Percentiles rank a stretch among this genome's conserved stretches.
These are phyloP conservation scores for Tachina lurida DNA, from an alignment of 2,888 invertebrate genomes.

Conservation along the genomic window DNA sequence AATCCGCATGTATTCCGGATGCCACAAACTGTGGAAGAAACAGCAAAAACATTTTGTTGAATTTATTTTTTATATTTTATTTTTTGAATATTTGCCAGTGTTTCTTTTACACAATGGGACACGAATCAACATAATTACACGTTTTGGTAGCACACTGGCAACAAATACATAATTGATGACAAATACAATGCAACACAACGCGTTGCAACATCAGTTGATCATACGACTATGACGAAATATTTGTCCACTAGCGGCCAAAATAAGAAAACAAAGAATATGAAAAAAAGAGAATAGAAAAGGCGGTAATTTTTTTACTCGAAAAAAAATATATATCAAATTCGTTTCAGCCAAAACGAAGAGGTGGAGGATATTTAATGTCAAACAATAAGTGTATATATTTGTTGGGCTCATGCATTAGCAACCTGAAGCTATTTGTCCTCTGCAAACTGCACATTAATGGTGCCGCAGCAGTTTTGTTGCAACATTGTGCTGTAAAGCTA, in stretches of 20 bases:
- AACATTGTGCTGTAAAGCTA: slow-evolving; percentile 16
- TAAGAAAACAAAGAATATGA: neutral
- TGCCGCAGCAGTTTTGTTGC: slow-evolving; percentile 25
- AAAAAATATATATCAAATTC: neutral
- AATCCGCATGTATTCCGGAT: slow-evolving; percentile 51
- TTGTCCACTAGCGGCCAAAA: slow-evolving; percentile 44
- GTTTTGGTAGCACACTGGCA: slow-evolving; percentile 74
- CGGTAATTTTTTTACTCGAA: slow-evolving; percentile 24
- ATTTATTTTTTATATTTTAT: slow-evolving; percentile 2
- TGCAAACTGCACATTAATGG: neutral
- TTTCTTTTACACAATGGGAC: slow-evolving; percentile 71
- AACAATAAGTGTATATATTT: slow-evolving; percentile 6
- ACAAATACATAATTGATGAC: slow-evolving; percentile 67
- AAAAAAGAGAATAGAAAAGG: slow-evolving; percentile 33
- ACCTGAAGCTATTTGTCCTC: slow-evolving; percentile 14
- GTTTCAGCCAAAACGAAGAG: slow-evolving; percentile 1
- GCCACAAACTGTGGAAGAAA: slow-evolving; percentile 31
- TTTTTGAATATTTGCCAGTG: slow-evolving; percentile 26
- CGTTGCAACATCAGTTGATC: slow-evolving; percentile 45
- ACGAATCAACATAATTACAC: slow-evolving; percentile 80
- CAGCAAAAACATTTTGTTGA: slow-evolving; percentile 54
- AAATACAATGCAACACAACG: slow-evolving; percentile 61
- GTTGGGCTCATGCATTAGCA: neutral
- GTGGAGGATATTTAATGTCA: slow-evolving; percentile 15
- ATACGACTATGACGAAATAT: slow-evolving; percentile 56